Conservation (phyloP, 2,797 vertebrate species). For the Podarcis lilfordi region DNA sequence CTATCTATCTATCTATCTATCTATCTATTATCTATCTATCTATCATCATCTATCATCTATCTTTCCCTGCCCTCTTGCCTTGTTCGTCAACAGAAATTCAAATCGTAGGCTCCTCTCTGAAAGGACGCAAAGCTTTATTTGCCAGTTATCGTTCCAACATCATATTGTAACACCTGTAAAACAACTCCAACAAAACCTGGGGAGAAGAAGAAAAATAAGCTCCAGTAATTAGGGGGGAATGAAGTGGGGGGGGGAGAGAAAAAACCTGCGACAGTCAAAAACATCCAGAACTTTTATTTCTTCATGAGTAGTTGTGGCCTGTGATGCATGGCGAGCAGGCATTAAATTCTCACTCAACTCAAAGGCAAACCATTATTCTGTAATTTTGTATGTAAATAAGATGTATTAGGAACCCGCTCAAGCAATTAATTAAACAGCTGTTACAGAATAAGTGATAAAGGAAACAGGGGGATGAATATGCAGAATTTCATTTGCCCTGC, state of each 20-base stretch:
- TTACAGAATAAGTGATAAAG: slow-evolving; percentile 77
- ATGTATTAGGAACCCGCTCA: slow-evolving; percentile 75
- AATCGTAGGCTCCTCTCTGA: not conserved
- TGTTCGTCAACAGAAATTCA: too few relatives aligned
- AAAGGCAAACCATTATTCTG: slow-evolving; percentile 76
- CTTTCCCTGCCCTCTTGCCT: not conserved
- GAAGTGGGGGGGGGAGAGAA: accelerated
- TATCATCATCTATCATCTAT: not conserved
- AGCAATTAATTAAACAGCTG: slow-evolving; percentile 81
- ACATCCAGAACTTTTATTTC: slow-evolving; percentile 62
- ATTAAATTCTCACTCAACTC: slow-evolving; percentile 72
- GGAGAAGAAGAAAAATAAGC: not conserved
- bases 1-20: not conserved
- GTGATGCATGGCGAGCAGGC: slow-evolving; percentile 65
- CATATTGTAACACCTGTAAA: slow-evolving; percentile 25
- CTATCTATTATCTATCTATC: not conserved
- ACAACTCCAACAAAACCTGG: slow-evolving; percentile 20
- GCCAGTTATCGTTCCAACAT: slow-evolving; percentile 18
- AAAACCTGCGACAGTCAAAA: slow-evolving; percentile 14
- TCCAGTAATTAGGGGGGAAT: not conserved
- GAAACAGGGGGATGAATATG: slow-evolving; percentile 66
- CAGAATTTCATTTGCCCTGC: slow-evolving; percentile 59
- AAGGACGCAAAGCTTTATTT: not conserved
- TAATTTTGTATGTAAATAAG: slow-evolving; percentile 80
- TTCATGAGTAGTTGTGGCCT: slow-evolving; percentile 66